Base-by-base conservation (phyloP, 2,797 vertebrate species). In the Hippoglossus hippoglossus region DNA sequence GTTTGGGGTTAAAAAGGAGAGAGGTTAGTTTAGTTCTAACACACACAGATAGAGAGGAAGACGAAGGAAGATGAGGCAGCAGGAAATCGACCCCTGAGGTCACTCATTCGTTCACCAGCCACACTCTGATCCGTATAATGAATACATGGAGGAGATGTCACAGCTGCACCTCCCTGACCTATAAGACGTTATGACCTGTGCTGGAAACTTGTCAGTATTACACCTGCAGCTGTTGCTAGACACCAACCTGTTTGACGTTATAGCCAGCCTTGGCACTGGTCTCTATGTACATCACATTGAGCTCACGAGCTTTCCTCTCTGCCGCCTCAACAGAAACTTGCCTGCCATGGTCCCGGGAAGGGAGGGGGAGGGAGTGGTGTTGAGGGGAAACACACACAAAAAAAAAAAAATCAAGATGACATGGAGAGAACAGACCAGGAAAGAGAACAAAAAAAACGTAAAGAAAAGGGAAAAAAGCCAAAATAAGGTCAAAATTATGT, bases 261-360 rank as follows among this genome's bases (percentile, higher is more conserved):
- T 91, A 95, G 81, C 94, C 93, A 90, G 93, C 94, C 95, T 96
- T 93, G 94, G 95, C 93, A 75, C 95, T 95, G 91, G 91, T 95
- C 93, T 96, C 94, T 94, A 94, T 91, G 95, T 93, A 95, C 94
- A 96, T 94, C 94, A 95, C 89, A 93, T 87, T 94, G 93, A 96
- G 92, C 70, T 95, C 94, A 83, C 85, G 92, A 89, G 93, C 92
- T 94, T 95, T 94, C 93, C 94, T 94, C 93, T 96, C 93, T 80
- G 94, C 93, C 86, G 96, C 91, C 91, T 96, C 94, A 90, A 95
- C 57, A 95, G 95, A 96, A 90, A 96, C 92, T 94, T 96, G 92
- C 85, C 95, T 95, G 93, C 87, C 94, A 91, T 83, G 92, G 91
- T 87, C 90, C 91, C 82, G 16, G 88, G 85, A 51, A 79, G 69